A percentile compares a stretch with the other conserved stretches of the same genome.
phyloP scores from a whole-genome alignment of 2,113 vertebrate species.

The Myrmecobius fasciatus region DNA sequence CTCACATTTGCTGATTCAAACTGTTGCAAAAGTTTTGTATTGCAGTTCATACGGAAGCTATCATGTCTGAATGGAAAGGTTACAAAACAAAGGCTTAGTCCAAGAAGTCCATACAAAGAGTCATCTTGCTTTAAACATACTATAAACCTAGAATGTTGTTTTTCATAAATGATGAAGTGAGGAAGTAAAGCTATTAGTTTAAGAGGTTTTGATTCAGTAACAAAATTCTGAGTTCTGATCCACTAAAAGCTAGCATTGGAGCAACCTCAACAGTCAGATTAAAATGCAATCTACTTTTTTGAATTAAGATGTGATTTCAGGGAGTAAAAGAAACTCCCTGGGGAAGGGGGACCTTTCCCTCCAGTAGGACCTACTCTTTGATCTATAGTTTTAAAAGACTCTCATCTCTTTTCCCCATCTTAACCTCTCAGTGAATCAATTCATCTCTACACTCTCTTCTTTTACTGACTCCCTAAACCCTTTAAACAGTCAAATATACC shows the following conservation, averaged over 20 bases:
- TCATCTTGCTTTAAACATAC: not conserved
- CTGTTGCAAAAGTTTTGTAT: not conserved
- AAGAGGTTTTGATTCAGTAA: not conserved
- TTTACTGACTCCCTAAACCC: not conserved
- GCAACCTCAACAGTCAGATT: slow-evolving; percentile 14
- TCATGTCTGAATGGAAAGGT: not conserved
- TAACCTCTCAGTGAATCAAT: not conserved
- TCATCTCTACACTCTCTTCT: not conserved
- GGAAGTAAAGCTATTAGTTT: not conserved
- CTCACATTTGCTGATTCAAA: slow-evolving; percentile 16
- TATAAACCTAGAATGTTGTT: not conserved
- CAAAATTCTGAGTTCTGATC: slow-evolving; percentile 16
- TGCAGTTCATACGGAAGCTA: not conserved
- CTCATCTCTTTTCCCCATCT: not conserved
- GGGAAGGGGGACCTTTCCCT: not conserved
- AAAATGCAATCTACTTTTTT: not conserved
- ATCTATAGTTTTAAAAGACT: not conserved
- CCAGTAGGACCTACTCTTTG: not conserved
- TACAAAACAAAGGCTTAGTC: not conserved
- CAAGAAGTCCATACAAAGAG: not conserved
- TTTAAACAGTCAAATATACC: not conserved
- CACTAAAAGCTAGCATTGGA: slow-evolving; percentile 5
- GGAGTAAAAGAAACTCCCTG: not conserved
- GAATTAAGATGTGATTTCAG: not conserved
- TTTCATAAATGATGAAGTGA: not conserved